Evolutionary conservation across 2,113 vertebrate genomes (phyloP).

Genomic region (Serranochromis macrocephalus): DNA sequence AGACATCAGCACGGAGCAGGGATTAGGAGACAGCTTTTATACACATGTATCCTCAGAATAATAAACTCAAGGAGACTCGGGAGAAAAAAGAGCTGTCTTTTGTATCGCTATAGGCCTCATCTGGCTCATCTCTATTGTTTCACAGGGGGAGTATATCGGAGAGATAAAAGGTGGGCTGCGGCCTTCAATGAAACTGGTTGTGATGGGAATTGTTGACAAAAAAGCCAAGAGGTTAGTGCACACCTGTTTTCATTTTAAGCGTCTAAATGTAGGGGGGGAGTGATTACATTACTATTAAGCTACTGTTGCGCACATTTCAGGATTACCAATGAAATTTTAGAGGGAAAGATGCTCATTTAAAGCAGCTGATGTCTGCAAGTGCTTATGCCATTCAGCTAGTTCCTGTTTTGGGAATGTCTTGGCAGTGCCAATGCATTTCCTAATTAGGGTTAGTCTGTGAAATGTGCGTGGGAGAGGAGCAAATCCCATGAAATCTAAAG

Average conservation of each 20-base stretch:
- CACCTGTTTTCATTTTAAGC: not conserved
- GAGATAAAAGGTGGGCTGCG: constrained; percentile 75
- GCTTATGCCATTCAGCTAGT: not conserved
- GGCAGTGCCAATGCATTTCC: not conserved
- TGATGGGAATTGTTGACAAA: constrained; percentile 75
- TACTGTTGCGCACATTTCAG: not conserved
- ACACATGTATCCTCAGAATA: too few relatives aligned
- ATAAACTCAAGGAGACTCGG: not conserved
- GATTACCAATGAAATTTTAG: not conserved
- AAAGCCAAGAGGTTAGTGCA: constrained; percentile 68
- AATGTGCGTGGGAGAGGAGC: constrained; percentile 23
- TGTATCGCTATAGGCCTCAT: not conserved
- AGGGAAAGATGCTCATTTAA: not conserved
- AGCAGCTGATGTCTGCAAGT: not conserved
- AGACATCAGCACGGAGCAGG: not conserved
- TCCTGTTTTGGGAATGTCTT: not conserved
- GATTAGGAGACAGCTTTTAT: not conserved
- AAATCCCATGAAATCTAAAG: constrained; percentile 48
- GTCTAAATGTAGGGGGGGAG: not conserved
- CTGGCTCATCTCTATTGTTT: constrained; percentile 34
- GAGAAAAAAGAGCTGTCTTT: not conserved
- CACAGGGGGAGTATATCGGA: constrained; percentile 69
- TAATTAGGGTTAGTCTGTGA: constrained; percentile 23
- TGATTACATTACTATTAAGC: not conserved
- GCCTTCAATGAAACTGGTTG: constrained; percentile 75